Evolutionary conservation across 2,113 vertebrate species (phyloP).

Genomic region (Atrichornis clamosus): DNA sequence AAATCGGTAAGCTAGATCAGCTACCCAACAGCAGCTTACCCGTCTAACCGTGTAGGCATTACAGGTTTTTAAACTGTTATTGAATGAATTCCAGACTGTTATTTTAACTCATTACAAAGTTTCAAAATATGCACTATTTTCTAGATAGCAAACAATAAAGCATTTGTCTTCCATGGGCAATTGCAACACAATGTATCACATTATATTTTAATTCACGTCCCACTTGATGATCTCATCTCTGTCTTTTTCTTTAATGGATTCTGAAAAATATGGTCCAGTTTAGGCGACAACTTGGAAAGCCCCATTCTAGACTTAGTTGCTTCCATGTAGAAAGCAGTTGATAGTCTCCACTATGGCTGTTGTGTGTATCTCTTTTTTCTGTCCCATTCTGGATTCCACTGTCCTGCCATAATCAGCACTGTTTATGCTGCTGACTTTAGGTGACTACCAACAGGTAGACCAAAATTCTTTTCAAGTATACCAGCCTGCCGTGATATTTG

Average conservation of each 20-base stretch:
- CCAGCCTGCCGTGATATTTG: not conserved
- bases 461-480: not conserved
- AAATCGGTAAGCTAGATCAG: not conserved
- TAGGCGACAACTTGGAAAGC: not conserved
- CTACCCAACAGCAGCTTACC: not conserved
- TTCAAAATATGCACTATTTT: not conserved
- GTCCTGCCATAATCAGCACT: not conserved
- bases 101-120: not conserved
- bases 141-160: not conserved
- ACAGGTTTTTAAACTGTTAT: not conserved
- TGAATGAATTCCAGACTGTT: not conserved
- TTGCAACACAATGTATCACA: not conserved
- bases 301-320: not conserved
- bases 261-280: not conserved
- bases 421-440: not conserved
- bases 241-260: not conserved
- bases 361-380: not conserved
- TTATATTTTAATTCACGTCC: not conserved
- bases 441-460: not conserved
- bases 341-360: accelerated
- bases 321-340: not conserved
- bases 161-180: not conserved
- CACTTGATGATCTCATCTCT: not conserved
- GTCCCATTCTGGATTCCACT: not conserved
- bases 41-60: not conserved